Evolutionary conservation across 2,797 vertebrate genomes (phyloP).

Genomic region (Emys orbicularis): DNA sequence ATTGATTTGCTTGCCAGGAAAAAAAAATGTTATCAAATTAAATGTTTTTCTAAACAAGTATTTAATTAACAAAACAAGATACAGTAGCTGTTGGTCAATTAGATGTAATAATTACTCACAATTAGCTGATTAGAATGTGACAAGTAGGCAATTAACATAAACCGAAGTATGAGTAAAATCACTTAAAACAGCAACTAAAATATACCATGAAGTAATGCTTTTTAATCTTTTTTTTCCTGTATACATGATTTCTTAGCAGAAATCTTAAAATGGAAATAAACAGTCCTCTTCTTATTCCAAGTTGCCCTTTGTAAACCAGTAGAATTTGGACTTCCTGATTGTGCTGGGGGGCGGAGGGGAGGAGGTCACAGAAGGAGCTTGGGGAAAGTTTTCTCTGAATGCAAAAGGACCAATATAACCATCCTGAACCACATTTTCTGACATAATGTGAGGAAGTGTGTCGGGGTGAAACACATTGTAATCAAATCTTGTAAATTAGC

Average conservation of each 20-base stretch:
- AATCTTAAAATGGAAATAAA: not conserved
- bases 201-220: not conserved
- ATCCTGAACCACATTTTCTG: not conserved
- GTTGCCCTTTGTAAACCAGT: not conserved
- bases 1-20: not conserved
- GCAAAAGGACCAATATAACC: not conserved
- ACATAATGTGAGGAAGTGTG: constrained; percentile 49
- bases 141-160: constrained; percentile 52
- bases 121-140: constrained; percentile 38
- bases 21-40: constrained; percentile 38
- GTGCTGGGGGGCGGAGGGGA: not conserved
- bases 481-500: not conserved
- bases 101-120: constrained; percentile 53
- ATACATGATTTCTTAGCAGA: not conserved
- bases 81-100: constrained; percentile 62
- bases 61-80: constrained; percentile 64
- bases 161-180: constrained; percentile 40
- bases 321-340: not conserved
- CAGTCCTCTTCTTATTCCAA: not conserved
- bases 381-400: not conserved
- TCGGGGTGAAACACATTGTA: constrained; percentile 1
- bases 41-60: constrained; percentile 44
- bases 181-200: constrained; percentile 21
- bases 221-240: not conserved
- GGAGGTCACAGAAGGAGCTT: not conserved